phyloP scores from a whole-genome alignment of 1,140 invertebrate genomes.

The Calliphora vicina region DNA sequence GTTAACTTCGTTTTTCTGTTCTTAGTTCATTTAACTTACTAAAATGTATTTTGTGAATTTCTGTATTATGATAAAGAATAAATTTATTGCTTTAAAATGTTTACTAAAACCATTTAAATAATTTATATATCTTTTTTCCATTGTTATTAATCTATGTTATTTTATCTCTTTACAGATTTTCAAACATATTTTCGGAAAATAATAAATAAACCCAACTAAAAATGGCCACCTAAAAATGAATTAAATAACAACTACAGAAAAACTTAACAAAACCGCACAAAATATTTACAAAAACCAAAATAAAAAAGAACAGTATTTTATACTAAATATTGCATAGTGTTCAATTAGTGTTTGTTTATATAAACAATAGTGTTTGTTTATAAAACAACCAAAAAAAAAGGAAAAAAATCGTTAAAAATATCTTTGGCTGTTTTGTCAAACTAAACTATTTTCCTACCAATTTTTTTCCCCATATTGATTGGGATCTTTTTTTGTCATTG shows the following conservation, averaged over 20 bases:
- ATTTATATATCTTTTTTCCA: too few species aligned
- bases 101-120: too few species aligned
- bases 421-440: neutral
- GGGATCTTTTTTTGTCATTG: neutral
- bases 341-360: neutral
- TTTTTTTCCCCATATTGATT: neutral
- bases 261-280: neutral
- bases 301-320: neutral
- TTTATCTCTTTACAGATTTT: neutral
- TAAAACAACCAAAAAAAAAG: neutral
- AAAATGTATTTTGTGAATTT: too few species aligned
- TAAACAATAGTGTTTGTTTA: neutral
- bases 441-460: neutral
- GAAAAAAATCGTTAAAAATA: neutral
- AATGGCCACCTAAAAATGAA: conserved; percentile 40
- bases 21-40: too few species aligned
- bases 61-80: too few species aligned
- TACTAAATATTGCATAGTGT: neutral
- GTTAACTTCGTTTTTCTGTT: too few species aligned
- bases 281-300: neutral
- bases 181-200: neutral
- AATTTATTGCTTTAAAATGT: too few species aligned
- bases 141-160: neutral
- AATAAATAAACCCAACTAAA: neutral
- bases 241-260: neutral